A percentile compares a stretch with the other conserved stretches of the same genome.
Evolutionary conservation across 2,113 vertebrate species (phyloP).

Genomic region (Cettia cetti): DNA sequence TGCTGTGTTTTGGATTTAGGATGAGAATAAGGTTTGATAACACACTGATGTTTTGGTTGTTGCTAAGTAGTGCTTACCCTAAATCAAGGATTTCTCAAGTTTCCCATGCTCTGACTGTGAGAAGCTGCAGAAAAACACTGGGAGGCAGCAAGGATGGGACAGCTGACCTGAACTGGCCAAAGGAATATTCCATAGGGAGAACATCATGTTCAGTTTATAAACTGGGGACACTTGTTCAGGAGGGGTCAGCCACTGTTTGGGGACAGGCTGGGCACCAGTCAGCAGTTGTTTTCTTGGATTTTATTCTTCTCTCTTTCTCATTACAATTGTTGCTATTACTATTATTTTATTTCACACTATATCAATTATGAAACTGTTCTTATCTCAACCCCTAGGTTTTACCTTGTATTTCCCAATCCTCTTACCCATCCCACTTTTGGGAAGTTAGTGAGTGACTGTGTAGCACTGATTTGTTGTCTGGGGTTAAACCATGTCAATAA

Average conservation of each 20-base stretch:
- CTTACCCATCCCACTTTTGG: background rate
- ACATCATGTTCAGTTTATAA: background rate
- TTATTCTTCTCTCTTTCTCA: background rate
- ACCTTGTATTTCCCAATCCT: background rate
- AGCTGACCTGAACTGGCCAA: background rate
- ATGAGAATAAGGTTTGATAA: background rate
- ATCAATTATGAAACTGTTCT: background rate
- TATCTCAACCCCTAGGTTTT: background rate
- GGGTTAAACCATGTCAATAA: background rate
- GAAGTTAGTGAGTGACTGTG: background rate
- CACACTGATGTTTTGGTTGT: background rate
- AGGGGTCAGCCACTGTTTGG: background rate
- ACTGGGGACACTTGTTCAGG: background rate
- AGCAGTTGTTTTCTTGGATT: background rate
- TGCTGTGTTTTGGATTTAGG: background rate
- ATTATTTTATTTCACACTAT: background rate
- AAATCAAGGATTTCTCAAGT: background rate
- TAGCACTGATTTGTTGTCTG: background rate
- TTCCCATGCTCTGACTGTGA: background rate
- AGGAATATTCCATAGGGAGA: background rate
- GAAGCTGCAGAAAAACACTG: background rate
- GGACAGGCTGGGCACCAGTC: background rate
- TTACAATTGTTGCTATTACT: background rate
- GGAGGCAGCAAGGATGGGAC: background rate
- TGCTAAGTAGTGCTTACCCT: background rate